phyloP scores from a whole-genome alignment of 2,888 invertebrate genomes.

The Pecten maximus region DNA sequence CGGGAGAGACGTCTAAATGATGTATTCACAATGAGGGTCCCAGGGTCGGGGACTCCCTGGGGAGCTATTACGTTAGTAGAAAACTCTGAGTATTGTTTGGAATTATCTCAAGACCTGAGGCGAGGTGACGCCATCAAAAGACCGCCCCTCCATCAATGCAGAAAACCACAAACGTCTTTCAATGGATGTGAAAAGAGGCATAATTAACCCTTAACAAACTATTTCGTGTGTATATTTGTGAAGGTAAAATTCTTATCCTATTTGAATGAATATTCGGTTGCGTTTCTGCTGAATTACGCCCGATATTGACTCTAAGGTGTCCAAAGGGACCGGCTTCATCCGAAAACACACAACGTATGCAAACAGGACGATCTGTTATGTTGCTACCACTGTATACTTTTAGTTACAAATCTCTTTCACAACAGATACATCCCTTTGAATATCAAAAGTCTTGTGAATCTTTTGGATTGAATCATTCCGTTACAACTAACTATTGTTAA shows the following conservation, averaged over 20 bases:
- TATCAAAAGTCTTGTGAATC: background rate
- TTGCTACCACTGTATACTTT: background rate
- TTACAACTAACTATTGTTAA: background rate
- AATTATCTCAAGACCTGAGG: background rate
- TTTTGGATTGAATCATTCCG: background rate
- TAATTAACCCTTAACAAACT: background rate
- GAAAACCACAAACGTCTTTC: background rate
- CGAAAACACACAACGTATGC: background rate
- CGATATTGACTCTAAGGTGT: background rate
- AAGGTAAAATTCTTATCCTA: background rate
- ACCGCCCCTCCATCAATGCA: background rate
- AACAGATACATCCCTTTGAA: background rate
- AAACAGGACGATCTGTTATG: background rate
- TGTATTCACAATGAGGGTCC: background rate
- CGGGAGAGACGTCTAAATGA: background rate
- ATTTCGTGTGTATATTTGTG: conserved; percentile 25
- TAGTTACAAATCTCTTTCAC: no score
- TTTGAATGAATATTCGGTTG: background rate
- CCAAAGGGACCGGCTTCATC: background rate
- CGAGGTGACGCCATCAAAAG: conserved; percentile 15
- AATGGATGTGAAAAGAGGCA: background rate
- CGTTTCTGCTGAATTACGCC: background rate
- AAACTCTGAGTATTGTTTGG: background rate
- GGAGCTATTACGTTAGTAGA: background rate
- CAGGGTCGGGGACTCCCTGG: background rate